Conservation (phyloP, 2,113 vertebrate species). For the Oenanthe oenanthe region DNA sequence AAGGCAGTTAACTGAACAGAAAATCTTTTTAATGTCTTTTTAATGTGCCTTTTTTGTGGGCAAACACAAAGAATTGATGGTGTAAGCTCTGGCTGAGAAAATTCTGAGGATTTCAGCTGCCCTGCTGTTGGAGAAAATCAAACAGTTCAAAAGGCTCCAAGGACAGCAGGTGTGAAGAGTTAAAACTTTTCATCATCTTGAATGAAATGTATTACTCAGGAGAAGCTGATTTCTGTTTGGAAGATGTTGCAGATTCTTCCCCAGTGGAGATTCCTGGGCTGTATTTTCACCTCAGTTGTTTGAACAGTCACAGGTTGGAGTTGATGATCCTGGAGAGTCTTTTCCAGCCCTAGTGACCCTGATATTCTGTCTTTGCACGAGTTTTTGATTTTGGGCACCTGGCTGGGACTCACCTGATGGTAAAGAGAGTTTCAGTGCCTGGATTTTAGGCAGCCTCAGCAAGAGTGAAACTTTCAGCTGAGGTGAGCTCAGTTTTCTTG, state of each 20-base stretch:
- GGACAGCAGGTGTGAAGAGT: background rate
- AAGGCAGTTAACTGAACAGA: background rate
- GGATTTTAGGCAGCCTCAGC: background rate
- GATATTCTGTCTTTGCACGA: background rate
- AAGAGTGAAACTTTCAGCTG: background rate
- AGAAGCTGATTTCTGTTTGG: background rate
- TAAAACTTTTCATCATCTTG: background rate
- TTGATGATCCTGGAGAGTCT: background rate
- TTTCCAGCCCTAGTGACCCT: rapidly evolving
- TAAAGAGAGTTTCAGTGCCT: background rate
- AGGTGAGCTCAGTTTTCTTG: background rate
- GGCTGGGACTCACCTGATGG: background rate
- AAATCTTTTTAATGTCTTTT: background rate
- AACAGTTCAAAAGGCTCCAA: background rate
- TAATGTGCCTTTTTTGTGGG: background rate
- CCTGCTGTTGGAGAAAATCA: background rate
- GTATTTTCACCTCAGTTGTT: background rate
- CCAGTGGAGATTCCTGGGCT: background rate
- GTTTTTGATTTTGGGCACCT: background rate
- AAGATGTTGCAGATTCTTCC: background rate
- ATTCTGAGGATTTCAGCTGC: background rate
- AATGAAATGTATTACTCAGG: background rate
- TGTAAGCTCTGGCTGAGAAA: background rate
- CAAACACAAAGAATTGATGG: rapidly evolving
- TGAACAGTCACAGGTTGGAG: background rate